Conservation (phyloP, 2,797 vertebrate genomes). For the Sciurus vulgaris region DNA sequence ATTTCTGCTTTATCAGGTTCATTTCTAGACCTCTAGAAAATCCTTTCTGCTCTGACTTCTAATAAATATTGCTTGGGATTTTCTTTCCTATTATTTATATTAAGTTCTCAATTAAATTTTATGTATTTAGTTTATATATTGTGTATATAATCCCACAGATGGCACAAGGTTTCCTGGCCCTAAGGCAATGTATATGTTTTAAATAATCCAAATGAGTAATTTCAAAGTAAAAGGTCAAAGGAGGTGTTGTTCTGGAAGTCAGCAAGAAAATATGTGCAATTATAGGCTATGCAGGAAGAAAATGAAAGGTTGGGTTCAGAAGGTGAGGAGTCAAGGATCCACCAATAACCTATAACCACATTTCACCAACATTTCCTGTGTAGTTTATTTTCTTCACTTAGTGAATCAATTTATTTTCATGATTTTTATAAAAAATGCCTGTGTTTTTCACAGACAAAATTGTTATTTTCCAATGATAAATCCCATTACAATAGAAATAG, state of each 20-base stretch:
- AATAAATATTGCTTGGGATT: neutral
- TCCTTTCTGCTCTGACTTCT: slow-evolving; percentile 25
- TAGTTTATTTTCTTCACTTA: slow-evolving; percentile 27
- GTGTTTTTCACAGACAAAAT: neutral
- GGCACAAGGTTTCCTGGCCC: slow-evolving; percentile 53
- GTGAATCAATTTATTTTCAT: neutral
- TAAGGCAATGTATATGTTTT: slow-evolving; percentile 56
- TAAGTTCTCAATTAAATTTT: slow-evolving; percentile 72
- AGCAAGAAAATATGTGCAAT: neutral
- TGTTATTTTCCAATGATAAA: neutral
- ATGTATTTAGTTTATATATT: slow-evolving; percentile 50
- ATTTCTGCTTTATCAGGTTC: neutral
- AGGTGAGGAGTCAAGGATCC: slow-evolving; percentile 10
- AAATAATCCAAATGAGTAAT: slow-evolving; percentile 64
- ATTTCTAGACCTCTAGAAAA: slow-evolving; percentile 44
- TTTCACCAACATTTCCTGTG: neutral
- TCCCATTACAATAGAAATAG: neutral
- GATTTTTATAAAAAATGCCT: neutral
- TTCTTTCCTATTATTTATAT: slow-evolving; percentile 58
- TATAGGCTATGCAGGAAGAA: neutral
- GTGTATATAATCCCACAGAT: neutral
- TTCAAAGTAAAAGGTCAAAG: slow-evolving; percentile 72
- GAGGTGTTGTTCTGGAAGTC: slow-evolving; percentile 16
- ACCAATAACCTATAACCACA: neutral
- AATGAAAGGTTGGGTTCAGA: slow-evolving; percentile 51